A percentile compares a stretch with the other conserved stretches of the same genome.
These are phyloP conservation scores for Cynodonichthys magdalenae DNA, from an alignment of 2,797 vertebrate species.

Conservation along the genomic window DNA sequence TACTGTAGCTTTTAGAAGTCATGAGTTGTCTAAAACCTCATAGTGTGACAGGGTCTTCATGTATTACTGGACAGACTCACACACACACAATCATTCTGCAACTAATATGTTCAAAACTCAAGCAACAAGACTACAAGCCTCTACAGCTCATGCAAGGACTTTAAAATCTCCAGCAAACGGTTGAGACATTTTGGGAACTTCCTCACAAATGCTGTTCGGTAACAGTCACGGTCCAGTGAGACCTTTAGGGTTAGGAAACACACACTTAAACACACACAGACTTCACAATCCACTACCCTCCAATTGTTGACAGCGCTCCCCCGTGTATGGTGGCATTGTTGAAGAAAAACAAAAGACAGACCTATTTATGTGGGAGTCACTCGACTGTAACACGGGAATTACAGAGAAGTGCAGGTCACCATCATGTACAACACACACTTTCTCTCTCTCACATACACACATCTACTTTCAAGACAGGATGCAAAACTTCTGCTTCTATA, in stretches of 20 bases:
- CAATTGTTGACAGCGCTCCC: slow-evolving; percentile 36
- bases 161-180: no score
- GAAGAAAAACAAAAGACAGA: slow-evolving; percentile 61
- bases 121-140: no score
- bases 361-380: slow-evolving; percentile 49
- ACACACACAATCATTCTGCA: no score
- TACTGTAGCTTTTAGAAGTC: no score
- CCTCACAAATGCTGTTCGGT: no score
- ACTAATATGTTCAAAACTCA: no score
- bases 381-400: slow-evolving; percentile 59
- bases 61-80: no score
- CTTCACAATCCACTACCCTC: slow-evolving; percentile 52
- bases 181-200: no score
- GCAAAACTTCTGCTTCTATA: slow-evolving; percentile 21
- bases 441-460: slow-evolving; percentile 20
- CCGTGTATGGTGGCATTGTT: slow-evolving; percentile 60
- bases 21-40: no score
- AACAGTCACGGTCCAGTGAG: no score
- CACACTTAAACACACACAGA: slow-evolving; percentile 2
- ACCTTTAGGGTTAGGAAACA: slow-evolving; percentile 29
- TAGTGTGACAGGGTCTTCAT: no score
- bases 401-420: slow-evolving; percentile 38
- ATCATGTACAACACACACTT: slow-evolving; percentile 22
- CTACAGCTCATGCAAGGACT: no score
- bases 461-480: slow-evolving; percentile 20